These are phyloP conservation scores for Eilema griseolum DNA, from an alignment of 2,888 invertebrate species.

Conservation along the genomic window DNA sequence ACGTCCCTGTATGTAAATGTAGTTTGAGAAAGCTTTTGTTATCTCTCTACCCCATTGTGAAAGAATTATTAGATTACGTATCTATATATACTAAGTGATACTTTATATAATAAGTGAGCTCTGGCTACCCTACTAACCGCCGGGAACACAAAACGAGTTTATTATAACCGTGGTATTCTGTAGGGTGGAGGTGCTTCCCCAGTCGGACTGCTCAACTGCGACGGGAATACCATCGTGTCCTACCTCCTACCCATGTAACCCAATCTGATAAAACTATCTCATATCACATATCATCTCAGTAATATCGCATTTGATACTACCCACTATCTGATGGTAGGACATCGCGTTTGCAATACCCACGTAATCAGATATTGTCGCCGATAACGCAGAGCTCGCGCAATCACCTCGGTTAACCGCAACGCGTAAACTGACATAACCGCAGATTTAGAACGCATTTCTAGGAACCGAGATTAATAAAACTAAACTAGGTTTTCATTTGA, in stretches of 20 bases:
- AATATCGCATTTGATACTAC: not conserved
- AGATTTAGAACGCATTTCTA: not conserved
- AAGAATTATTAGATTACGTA: too few species aligned
- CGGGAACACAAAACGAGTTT: too few species aligned
- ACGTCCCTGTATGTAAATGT: too few species aligned
- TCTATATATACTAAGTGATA: too few species aligned
- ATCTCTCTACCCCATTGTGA: not conserved
- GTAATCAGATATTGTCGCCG: constrained; percentile 39
- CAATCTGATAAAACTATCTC: not conserved
- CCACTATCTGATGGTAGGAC: not conserved
- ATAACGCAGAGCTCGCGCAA: constrained; percentile 41
- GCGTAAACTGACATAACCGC: constrained; percentile 44
- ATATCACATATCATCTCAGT: not conserved
- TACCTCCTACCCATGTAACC: too few species aligned
- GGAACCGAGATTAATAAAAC: not conserved
- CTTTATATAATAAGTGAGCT: too few species aligned
- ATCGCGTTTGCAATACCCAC: constrained; percentile 11
- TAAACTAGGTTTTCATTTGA: not conserved
- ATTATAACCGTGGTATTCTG: too few species aligned
- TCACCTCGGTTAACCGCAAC: constrained; percentile 44
- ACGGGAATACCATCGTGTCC: too few species aligned
- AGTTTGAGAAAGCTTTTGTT: too few species aligned
- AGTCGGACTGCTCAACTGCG: too few species aligned
- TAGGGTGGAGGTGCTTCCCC: too few species aligned
- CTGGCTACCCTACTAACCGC: too few species aligned